These are phyloP conservation scores for Saimiri boliviensis DNA, from an alignment of 2,113 vertebrate genomes.

Conservation along the genomic window DNA sequence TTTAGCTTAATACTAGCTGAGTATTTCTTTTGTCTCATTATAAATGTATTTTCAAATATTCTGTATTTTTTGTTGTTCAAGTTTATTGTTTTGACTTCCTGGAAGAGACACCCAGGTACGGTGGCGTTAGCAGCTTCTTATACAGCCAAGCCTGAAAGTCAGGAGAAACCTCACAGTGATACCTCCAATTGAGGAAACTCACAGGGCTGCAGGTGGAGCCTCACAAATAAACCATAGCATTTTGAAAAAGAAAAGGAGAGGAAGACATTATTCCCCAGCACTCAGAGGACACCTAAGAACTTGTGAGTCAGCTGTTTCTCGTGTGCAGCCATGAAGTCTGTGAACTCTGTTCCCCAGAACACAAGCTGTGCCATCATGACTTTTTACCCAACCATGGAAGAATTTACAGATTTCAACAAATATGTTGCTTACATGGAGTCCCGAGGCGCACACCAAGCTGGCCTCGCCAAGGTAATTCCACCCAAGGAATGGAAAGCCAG, in stretches of 20 bases:
- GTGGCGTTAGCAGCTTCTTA: background rate
- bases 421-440: conserved; percentile 57
- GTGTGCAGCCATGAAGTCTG: conserved; percentile 7
- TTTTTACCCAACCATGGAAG: conserved; percentile 49
- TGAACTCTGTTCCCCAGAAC: background rate
- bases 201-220: background rate
- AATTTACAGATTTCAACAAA: conserved; percentile 45
- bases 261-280: no score
- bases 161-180: background rate
- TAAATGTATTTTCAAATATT: background rate
- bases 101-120: background rate
- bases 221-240: background rate
- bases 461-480: conserved; percentile 46
- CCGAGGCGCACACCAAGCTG: conserved; percentile 42
- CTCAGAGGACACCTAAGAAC: background rate
- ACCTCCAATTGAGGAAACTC: no score
- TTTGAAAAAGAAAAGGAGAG: no score
- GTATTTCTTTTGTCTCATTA: background rate
- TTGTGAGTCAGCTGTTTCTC: background rate
- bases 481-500: conserved; percentile 42
- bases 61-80: background rate
- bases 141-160: no score
- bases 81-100: background rate
- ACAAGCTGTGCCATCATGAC: conserved; percentile 15
- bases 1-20: background rate